phyloP scores from a whole-genome alignment of 2,113 vertebrate species.

The Piprites chloris region DNA sequence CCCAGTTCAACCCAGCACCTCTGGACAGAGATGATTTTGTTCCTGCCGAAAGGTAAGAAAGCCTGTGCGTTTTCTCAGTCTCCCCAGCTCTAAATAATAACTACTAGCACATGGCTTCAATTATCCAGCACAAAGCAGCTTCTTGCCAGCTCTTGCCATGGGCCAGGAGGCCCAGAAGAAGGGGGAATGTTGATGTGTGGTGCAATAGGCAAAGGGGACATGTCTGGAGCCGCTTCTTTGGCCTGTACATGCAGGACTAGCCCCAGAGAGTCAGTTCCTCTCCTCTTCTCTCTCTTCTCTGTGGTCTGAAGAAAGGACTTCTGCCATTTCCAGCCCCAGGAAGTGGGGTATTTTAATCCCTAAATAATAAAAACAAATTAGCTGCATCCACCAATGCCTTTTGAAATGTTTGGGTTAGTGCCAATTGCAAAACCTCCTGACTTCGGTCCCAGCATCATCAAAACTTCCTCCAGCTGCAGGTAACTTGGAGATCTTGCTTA shows the following conservation, averaged over 20 bases:
- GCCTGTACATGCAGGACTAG: not conserved
- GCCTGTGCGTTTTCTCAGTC: not conserved
- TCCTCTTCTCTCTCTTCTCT: not conserved
- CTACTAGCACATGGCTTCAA: not conserved
- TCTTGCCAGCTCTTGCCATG: not conserved
- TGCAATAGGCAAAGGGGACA: not conserved
- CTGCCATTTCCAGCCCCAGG: not conserved
- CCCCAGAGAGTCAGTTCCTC: not conserved
- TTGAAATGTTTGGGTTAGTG: not conserved
- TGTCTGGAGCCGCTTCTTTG: not conserved
- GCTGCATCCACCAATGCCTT: not conserved
- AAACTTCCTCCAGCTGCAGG: not conserved
- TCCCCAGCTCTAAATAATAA: not conserved
- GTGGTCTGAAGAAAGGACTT: not conserved
- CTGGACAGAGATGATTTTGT: not conserved
- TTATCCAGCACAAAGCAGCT: not conserved
- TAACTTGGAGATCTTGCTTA: not conserved
- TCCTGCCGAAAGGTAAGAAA: not conserved
- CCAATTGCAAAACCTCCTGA: not conserved
- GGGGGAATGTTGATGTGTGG: not conserved
- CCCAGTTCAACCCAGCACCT: not conserved
- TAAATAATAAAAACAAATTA: not conserved
- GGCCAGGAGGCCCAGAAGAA: not conserved
- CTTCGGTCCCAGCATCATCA: not conserved
- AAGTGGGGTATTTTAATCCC: not conserved